A percentile compares a stretch with the other conserved stretches of the same genome.
These are phyloP conservation scores for silkworm (Bombyx mori) DNA, from an alignment of 1,140 invertebrate genomes.

Conservation along the genomic window ASM3026992v2 NC_085117.1:15760501-15761000, in stretches of 20 bases:
- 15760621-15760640: constrained; percentile 53
- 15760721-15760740: constrained; percentile 61
- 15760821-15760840: constrained; percentile 70
- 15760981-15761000: no score
- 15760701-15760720: constrained; percentile 69
- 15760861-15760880: constrained; percentile 75
- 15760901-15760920: constrained; percentile 1
- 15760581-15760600: constrained; percentile 32
- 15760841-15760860: constrained; percentile 74
- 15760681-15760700: constrained; percentile 63
- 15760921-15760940: background rate
- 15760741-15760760: constrained; percentile 26
- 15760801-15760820: constrained; percentile 24
- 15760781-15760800: constrained; percentile 34
- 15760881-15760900: constrained; percentile 47
- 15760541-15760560: constrained; percentile 33
- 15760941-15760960: no score
- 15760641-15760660: constrained; percentile 59
- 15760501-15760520: constrained; percentile 69
- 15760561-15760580: constrained; percentile 38
- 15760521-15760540: constrained; percentile 68
- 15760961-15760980: no score
- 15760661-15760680: constrained; percentile 67
- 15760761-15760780: constrained; percentile 16
- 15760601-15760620: constrained; percentile 48